Percentiles rank a stretch among this genome's conserved stretches.
phyloP scores from a whole-genome alignment of 2,888 invertebrate species.

The Leptarthrus brevirostris region DNA sequence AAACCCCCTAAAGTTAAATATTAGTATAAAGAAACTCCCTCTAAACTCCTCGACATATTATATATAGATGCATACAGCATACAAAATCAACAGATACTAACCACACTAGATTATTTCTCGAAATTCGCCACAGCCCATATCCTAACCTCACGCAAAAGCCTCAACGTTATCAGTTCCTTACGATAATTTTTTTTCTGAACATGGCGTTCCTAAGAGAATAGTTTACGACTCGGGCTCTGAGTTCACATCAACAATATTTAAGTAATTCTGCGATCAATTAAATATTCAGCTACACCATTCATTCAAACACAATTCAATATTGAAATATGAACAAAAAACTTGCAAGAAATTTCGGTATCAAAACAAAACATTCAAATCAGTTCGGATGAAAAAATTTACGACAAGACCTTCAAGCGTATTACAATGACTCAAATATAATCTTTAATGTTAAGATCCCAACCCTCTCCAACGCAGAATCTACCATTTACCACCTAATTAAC shows the following conservation, averaged over 20 bases:
- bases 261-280: neutral
- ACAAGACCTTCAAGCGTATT: too few relatives aligned
- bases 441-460: too few relatives aligned
- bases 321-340: slow-evolving; percentile 36
- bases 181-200: neutral
- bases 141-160: neutral
- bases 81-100: too few relatives aligned
- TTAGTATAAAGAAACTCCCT: too few relatives aligned
- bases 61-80: too few relatives aligned
- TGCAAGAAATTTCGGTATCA: slow-evolving; percentile 40
- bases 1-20: neutral
- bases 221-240: neutral
- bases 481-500: too few relatives aligned
- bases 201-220: neutral
- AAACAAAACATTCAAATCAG: neutral
- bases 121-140: neutral
- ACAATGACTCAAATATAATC: too few relatives aligned
- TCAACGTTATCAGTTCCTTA: neutral
- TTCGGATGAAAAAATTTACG: neutral
- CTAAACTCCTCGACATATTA: too few relatives aligned
- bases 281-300: neutral
- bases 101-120: neutral
- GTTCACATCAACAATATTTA: neutral
- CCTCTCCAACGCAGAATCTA: too few relatives aligned
- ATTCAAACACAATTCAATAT: slow-evolving; percentile 38